A percentile compares a stretch with the other conserved stretches of the same genome.
phyloP scores from a whole-genome alignment of 2,888 invertebrate species.

The Nycteola revayana region DNA sequence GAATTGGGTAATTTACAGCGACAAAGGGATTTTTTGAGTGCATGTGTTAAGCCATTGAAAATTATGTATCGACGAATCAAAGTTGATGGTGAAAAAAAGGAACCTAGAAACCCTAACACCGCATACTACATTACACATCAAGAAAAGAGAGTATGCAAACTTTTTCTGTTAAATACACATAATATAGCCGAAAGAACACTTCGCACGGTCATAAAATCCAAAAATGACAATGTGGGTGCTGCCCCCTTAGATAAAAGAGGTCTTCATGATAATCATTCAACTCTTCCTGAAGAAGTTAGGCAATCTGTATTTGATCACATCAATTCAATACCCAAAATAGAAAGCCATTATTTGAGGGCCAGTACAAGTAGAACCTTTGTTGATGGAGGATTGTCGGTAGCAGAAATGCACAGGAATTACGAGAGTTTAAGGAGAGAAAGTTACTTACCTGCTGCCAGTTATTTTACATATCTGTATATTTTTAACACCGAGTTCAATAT shows the following conservation, averaged over 20 bases:
- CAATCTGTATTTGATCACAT: slow-evolving; percentile 1
- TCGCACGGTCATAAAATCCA: not conserved
- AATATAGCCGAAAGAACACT: not conserved
- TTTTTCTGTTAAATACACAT: not conserved
- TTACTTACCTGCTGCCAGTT: not conserved
- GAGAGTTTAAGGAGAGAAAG: not conserved
- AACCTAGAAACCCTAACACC: slow-evolving; percentile 1
- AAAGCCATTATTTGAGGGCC: slow-evolving; percentile 2
- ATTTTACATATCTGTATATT: not conserved
- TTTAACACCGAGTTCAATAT: slow-evolving; percentile 7
- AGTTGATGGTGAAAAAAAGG: not conserved
- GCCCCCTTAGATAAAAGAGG: not conserved
- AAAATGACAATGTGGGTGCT: not conserved
- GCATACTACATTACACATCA: slow-evolving; percentile 1
- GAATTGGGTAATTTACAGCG: slow-evolving; percentile 1
- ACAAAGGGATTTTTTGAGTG: not conserved
- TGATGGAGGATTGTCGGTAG: not conserved
- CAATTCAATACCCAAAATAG: slow-evolving; percentile 1
- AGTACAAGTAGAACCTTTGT: slow-evolving; percentile 1
- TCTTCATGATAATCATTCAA: not conserved
- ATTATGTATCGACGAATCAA: not conserved
- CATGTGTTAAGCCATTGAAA: slow-evolving; percentile 1
- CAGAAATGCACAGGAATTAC: slow-evolving; percentile 3
- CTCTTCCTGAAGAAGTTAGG: not conserved
- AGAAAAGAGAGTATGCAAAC: slow-evolving; percentile 2